Evolutionary conservation across 2,113 vertebrate species (phyloP).

Genomic region (Sprattus sprattus): DNA sequence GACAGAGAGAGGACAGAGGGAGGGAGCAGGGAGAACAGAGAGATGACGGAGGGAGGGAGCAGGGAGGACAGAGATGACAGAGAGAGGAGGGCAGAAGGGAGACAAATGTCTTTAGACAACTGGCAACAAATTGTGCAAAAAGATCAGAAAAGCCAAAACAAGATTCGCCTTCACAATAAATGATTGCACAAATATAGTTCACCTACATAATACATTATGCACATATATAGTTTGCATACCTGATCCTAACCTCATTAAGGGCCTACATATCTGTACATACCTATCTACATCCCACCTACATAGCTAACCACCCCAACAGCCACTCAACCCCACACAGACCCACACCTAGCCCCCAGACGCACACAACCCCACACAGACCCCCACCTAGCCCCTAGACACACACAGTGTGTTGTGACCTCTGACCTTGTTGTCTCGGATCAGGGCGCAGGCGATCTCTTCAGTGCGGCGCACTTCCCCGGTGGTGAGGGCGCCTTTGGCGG

Average conservation of each 20-base stretch:
- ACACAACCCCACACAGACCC: not conserved
- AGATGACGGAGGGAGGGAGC: not conserved
- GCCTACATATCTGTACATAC: too few relatives aligned
- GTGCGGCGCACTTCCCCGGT: conserved; percentile 82
- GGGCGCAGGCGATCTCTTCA: conserved; percentile 80
- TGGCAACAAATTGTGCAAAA: too few relatives aligned
- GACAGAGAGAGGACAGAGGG: not conserved
- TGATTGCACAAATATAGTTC: too few relatives aligned
- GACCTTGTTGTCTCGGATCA: conserved; percentile 90
- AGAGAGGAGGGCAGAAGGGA: too few relatives aligned
- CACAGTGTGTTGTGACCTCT: conserved; percentile 14
- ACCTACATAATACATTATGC: too few relatives aligned
- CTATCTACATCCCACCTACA: not conserved
- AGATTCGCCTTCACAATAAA: too few relatives aligned
- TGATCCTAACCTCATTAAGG: too few relatives aligned
- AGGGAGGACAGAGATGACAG: too few relatives aligned
- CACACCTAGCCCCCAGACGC: not conserved
- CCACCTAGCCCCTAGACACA: not conserved
- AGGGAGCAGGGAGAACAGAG: too few relatives aligned
- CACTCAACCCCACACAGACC: too few relatives aligned
- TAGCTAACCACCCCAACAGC: not conserved
- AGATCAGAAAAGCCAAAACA: too few relatives aligned
- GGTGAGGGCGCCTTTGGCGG: conserved; percentile 89
- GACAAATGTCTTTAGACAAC: not conserved
- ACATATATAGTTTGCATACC: too few relatives aligned